These are phyloP conservation scores for Bellardia pandia DNA, from an alignment of 2,888 invertebrate species.

Conservation along the genomic window DNA sequence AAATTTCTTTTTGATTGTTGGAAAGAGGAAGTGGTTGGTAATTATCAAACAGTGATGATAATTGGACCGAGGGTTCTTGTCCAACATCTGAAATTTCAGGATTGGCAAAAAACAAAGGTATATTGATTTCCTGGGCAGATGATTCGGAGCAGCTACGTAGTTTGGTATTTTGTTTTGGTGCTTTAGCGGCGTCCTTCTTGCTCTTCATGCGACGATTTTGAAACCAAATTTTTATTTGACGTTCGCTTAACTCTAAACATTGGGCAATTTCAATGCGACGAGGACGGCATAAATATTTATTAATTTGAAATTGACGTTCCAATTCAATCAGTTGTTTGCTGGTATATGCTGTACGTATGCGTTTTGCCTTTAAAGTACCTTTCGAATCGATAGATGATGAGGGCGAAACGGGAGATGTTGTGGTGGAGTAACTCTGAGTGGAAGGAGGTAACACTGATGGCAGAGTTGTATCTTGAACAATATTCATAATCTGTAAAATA, in stretches of 20 bases:
- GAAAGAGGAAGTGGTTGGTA: no score
- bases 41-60: no score
- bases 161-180: slow-evolving; percentile 22
- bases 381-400: slow-evolving; percentile 49
- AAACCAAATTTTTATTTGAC: slow-evolving; percentile 95
- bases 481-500: no score
- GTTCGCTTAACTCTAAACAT: slow-evolving; percentile 93
- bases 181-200: slow-evolving; percentile 83
- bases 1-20: no score
- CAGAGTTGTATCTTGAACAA: no score
- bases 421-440: slow-evolving; percentile 1
- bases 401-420: slow-evolving; percentile 19
- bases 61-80: no score
- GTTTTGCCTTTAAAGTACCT: slow-evolving; percentile 85
- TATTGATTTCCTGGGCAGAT: not conserved
- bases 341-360: slow-evolving; percentile 97
- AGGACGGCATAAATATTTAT: slow-evolving; percentile 95
- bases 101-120: no score
- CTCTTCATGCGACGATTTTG: slow-evolving; percentile 92
- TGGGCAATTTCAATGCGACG: slow-evolving; percentile 98
- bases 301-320: slow-evolving; percentile 97
- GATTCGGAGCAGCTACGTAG: not conserved
- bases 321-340: slow-evolving; percentile 97
- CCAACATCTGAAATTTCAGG: no score
- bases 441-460: not conserved